A percentile compares a stretch with the other conserved stretches of the same genome.
phyloP scores from a whole-genome alignment of 2,888 invertebrate genomes.

The Arrhopalites spinosus region DNA sequence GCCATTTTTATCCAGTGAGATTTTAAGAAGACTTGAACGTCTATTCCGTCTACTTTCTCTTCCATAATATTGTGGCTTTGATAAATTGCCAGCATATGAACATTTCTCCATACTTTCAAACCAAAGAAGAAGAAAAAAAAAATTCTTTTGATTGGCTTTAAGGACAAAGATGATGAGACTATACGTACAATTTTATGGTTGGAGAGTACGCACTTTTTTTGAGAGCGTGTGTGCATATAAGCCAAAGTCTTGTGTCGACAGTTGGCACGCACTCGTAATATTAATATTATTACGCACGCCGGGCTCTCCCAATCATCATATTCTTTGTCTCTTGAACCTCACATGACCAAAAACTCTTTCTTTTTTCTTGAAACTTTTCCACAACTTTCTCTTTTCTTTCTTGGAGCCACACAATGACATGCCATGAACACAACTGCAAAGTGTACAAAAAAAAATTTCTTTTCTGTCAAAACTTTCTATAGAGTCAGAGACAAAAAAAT shows the following conservation, averaged over 20 bases:
- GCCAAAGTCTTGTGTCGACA: not conserved
- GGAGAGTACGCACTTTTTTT: too few species aligned
- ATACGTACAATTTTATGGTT: not conserved
- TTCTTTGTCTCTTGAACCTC: not conserved
- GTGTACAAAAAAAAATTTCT: too few species aligned
- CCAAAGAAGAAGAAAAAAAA: too few species aligned
- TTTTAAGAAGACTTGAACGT: too few species aligned
- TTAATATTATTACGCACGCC: slow-evolving; percentile 5
- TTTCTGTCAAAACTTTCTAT: too few species aligned
- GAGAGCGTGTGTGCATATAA: not conserved
- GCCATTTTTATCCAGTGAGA: too few species aligned
- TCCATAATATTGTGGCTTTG: slow-evolving; percentile 15
- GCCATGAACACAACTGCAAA: too few species aligned
- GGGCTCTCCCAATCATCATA: not conserved
- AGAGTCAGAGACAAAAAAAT: not conserved
- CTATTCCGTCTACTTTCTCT: too few species aligned
- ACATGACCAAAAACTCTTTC: too few species aligned
- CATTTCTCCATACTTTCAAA: not conserved
- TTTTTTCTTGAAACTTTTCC: too few species aligned
- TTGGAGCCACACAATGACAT: too few species aligned
- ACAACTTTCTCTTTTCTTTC: too few species aligned
- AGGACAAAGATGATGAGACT: not conserved
- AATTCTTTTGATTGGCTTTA: slow-evolving; percentile 20
- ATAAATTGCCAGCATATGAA: slow-evolving; percentile 14
- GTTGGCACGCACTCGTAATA: not conserved